Evolutionary conservation across 2,113 vertebrate species (phyloP).

Genomic region (Rhadina sibilatrix): DNA sequence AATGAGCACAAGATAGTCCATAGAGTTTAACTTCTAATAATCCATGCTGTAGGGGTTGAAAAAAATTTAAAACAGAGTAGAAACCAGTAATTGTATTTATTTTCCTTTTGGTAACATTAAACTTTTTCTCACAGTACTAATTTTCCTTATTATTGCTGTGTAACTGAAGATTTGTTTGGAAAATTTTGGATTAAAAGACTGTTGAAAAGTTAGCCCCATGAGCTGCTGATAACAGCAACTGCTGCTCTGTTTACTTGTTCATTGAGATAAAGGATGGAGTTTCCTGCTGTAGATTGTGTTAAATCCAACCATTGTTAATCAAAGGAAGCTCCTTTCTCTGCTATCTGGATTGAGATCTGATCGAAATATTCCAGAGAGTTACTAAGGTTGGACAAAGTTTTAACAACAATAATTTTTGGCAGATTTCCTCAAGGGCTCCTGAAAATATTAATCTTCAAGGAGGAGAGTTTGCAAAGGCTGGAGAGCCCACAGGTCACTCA

Average conservation of each 20-base stretch:
- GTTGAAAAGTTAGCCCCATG: background rate
- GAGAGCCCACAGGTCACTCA: rapidly evolving
- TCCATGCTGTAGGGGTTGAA: background rate
- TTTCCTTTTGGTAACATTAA: background rate
- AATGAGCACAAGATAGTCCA: background rate
- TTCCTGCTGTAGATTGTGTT: background rate
- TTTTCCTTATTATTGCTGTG: background rate
- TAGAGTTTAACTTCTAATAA: background rate
- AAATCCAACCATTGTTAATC: constrained; percentile 29
- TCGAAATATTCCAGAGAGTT: background rate
- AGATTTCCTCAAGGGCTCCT: background rate
- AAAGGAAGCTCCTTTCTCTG: constrained; percentile 2
- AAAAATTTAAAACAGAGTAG: background rate
- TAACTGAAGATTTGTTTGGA: background rate
- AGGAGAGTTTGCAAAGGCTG: background rate
- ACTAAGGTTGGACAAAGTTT: background rate
- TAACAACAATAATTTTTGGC: background rate
- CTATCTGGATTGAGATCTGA: constrained; percentile 13
- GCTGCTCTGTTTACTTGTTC: background rate
- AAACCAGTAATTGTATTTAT: background rate
- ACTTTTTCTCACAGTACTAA: background rate
- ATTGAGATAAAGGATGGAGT: background rate
- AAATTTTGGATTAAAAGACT: background rate
- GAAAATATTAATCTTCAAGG: background rate
- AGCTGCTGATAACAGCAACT: background rate